These are phyloP conservation scores for Cosmia trapezina DNA, from an alignment of 2,888 invertebrate genomes.

Conservation along the genomic window DNA sequence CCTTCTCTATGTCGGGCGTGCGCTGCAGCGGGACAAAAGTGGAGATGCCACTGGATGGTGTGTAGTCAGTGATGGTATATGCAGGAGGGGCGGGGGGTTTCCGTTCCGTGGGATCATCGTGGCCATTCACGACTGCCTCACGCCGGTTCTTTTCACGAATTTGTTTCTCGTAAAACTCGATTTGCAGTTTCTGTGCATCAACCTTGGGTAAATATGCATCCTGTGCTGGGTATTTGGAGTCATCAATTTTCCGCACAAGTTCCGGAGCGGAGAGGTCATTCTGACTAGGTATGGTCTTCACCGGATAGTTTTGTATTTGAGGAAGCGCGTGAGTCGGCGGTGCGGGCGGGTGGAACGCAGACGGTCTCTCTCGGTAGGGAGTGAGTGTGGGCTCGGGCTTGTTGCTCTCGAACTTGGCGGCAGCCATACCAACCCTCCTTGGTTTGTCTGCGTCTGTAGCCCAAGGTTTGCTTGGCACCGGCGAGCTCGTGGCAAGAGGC, in stretches of 20 bases:
- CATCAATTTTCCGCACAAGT: conserved; percentile 78
- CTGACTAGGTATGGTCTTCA: conserved; percentile 82
- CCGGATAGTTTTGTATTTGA: conserved; percentile 75
- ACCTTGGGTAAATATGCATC: conserved; percentile 70
- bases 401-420: conserved; percentile 89
- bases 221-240: conserved; percentile 58
- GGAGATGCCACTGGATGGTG: conserved; percentile 81
- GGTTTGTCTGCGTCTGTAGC: conserved; percentile 80
- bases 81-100: conserved; percentile 75
- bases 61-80: conserved; percentile 88
- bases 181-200: conserved; percentile 85
- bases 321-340: conserved; percentile 73
- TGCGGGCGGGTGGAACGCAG: conserved; percentile 72
- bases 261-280: conserved; percentile 86
- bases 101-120: conserved; percentile 63
- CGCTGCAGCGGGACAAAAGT: conserved; percentile 88
- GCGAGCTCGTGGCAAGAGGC: conserved; percentile 70
- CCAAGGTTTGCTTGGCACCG: conserved; percentile 83
- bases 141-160: conserved; percentile 83
- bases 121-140: conserved; percentile 72
- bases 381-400: conserved; percentile 66
- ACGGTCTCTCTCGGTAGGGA: conserved; percentile 64
- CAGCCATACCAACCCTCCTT: conserved; percentile 88
- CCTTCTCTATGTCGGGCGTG: conserved; percentile 88
- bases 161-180: conserved; percentile 88